Evolutionary conservation across 2,113 vertebrate genomes (phyloP).

Genomic region (Cisticola juncidis): DNA sequence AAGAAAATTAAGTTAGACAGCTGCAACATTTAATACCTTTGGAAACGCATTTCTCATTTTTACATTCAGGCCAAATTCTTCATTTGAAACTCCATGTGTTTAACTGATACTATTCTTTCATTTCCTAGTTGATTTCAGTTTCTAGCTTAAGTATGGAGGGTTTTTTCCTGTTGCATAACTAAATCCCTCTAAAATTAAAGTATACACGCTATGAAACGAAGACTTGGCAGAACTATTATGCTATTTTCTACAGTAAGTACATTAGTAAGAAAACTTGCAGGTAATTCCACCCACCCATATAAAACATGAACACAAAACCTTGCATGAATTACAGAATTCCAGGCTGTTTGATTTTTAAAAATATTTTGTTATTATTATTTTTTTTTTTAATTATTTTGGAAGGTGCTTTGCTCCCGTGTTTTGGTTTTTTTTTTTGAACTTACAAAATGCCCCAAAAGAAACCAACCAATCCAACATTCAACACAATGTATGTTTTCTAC

Average conservation of each 20-base stretch:
- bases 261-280: background rate
- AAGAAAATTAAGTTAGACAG: background rate
- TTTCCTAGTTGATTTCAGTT: background rate
- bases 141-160: background rate
- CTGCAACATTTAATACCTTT: background rate
- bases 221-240: background rate
- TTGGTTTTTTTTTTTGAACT: background rate
- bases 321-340: background rate
- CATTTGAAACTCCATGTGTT: background rate
- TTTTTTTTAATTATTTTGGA: background rate
- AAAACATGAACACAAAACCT: background rate
- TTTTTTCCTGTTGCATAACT: background rate
- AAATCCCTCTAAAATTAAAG: constrained; percentile 27
- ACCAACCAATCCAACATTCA: background rate
- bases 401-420: background rate
- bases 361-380: no score
- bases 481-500: background rate
- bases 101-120: background rate
- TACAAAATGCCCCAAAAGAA: background rate
- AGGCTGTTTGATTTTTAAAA: no score
- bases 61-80: background rate
- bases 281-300: background rate
- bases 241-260: background rate
- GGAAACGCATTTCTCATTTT: background rate
- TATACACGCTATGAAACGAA: background rate